Evolutionary conservation across 1,140 invertebrate species (phyloP), one percentile per base, ranked within the genome.

Genomic region (Nylanderia fulva): DNA sequence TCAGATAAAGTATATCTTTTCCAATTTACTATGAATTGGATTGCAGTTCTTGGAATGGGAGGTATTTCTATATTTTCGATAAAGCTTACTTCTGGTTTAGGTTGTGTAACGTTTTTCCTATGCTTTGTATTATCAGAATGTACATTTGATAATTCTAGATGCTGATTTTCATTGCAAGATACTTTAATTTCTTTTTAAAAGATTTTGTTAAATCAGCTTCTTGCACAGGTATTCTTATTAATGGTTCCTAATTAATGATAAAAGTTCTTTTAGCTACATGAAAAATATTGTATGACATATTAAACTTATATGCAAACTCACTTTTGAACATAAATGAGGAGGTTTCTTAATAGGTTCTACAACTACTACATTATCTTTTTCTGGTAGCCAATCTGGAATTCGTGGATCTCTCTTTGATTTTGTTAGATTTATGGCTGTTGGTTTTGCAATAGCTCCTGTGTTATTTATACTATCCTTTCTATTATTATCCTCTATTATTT

Each of bases 301-400:
- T 24, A 90, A n/a, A n/a, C n/a, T n/a, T n/a, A n/a, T n/a, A 86
- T 86, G 68, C 58, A 79, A 74, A 85, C 74, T 79, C 94, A 96
- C 96, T 93, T 96, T 97, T 13, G 96, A 96, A 85, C 96, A 94
- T 86, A 96, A 93, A 91, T 96, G 96, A 11, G 96, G 95, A 21
- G 96, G 95, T 93, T 97, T 97, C 83, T 95, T 93, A 27, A 96
- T 93, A 21, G 96, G 94, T 85, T 95, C 89, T 60, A 97, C 95
- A 36, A 96, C 94, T 69, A 94, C 93, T 39, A 96, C 93, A 84
- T 95, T 91, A 64, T 95, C 93, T 48, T 94, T 95, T 39, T 95
- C 89, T 36, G 92, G 92, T 27, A 94, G 13, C 94, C 94, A 94
- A 72, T 85, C 91, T 90, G 91, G 95, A 94, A 88, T 95, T 92